These are phyloP conservation scores for Lepus timidus DNA, from an alignment of 2,113 vertebrate genomes.

Conservation along the genomic window DNA sequence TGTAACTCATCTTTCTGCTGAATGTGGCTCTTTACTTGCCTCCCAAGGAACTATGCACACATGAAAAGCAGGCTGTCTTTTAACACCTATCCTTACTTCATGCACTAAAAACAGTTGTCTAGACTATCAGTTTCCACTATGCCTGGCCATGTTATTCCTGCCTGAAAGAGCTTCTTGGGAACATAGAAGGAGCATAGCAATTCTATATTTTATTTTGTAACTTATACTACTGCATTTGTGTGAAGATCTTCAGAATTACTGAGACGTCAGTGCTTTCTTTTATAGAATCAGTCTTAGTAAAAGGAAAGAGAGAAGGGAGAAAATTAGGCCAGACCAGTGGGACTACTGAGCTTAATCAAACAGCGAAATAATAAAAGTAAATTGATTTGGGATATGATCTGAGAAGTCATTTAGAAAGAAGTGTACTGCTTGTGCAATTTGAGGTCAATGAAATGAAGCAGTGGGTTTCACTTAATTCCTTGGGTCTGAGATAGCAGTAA, in stretches of 20 bases:
- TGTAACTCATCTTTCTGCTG: not conserved
- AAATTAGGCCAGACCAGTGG: not conserved
- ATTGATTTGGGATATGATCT: not conserved
- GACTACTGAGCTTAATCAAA: not conserved
- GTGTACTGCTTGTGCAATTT: not conserved
- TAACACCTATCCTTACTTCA: conserved; percentile 16
- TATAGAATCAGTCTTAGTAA: not conserved
- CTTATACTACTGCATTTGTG: not conserved
- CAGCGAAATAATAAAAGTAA: not conserved
- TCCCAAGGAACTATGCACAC: not conserved
- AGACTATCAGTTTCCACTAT: not conserved
- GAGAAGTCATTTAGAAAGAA: conserved; percentile 20
- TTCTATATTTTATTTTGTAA: not conserved
- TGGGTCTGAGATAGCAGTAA: not conserved
- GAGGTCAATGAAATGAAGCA: not conserved
- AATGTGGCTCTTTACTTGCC: not conserved
- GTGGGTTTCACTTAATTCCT: not conserved
- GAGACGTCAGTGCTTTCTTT: not conserved
- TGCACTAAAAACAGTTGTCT: conserved; percentile 46
- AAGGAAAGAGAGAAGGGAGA: not conserved
- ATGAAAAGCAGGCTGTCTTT: not conserved
- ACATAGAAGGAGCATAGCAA: not conserved
- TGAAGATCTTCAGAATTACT: not conserved
- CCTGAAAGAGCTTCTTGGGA: not conserved
- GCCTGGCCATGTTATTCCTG: not conserved